Evolutionary conservation across 2,888 invertebrate genomes (phyloP).

Genomic region (Drosophila phalerata): DNA sequence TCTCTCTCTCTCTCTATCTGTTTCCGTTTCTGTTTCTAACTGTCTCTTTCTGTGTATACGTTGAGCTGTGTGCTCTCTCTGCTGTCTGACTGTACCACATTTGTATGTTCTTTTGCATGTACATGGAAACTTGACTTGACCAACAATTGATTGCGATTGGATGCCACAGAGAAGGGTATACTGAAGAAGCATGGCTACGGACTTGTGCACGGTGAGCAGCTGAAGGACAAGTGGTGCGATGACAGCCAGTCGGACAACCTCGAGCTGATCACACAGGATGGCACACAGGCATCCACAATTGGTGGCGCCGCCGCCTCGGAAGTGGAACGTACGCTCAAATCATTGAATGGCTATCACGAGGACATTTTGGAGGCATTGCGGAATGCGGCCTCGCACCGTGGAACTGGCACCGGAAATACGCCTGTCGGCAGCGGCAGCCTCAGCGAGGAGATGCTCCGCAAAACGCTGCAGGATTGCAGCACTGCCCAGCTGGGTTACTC

Average conservation of each 20-base stretch:
- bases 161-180: slow-evolving; percentile 93
- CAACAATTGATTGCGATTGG: slow-evolving; percentile 26
- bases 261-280: slow-evolving; percentile 89
- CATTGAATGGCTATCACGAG: slow-evolving; percentile 96
- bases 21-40: slow-evolving; percentile 9
- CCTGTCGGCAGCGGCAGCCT: slow-evolving; percentile 89
- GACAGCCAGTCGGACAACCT: slow-evolving; percentile 90
- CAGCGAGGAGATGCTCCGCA: slow-evolving; percentile 89
- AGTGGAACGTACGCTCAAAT: slow-evolving; percentile 94
- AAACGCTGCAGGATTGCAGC: slow-evolving; percentile 89
- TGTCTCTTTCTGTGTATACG: slow-evolving; percentile 28
- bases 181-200: slow-evolving; percentile 94
- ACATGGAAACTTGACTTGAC: slow-evolving; percentile 45
- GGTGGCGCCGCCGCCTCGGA: slow-evolving; percentile 89
- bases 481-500: slow-evolving; percentile 86
- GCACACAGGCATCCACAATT: slow-evolving; percentile 88
- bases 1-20: slow-evolving; percentile 4
- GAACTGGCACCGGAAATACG: slow-evolving; percentile 87
- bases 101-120: slow-evolving; percentile 79
- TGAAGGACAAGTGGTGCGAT: slow-evolving; percentile 91
- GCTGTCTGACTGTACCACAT: slow-evolving; percentile 71
- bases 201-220: slow-evolving; percentile 90
- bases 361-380: slow-evolving; percentile 96
- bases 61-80: slow-evolving; percentile 53
- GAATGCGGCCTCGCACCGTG: slow-evolving; percentile 91